Evolutionary conservation across 2,888 invertebrate species (phyloP), one percentile per base, ranked within the genome.

Genomic region (Lomographa bimaculata): DNA sequence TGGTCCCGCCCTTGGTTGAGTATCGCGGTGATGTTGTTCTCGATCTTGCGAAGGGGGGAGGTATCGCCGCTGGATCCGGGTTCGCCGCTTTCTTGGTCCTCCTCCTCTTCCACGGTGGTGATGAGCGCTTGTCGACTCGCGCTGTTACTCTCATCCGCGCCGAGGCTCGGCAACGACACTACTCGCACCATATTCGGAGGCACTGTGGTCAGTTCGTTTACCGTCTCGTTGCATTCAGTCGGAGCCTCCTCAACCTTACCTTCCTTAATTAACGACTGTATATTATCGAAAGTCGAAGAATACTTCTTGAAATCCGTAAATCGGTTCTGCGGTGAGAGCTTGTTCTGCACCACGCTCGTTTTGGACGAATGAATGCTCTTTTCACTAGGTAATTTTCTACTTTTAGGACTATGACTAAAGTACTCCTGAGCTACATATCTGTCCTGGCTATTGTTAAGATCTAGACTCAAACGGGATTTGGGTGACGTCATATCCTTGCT

Each of bases 271-370:
- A 95, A 78, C 20, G 93, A 93, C 67, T 93, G 93, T 59, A 94
- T 93, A 67, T 94, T 94, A 84, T 94, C 94, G 71, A 94, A 95
- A 4, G 94, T 94, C 23, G 93, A 93, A 53, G 93, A 94, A 77
- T 93, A 93, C 63, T 94, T 92, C 64, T 93, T 93, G 57, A 92
- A 91, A 64, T 93, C 93, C 5, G 90, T 77, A 63, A 90, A 90
- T 51, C 90, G 84, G 62, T 85, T 91, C 57, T 91, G 91, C 4
- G 92, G 92, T 0, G 90, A 90, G 12, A 90, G 59, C 60, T 90
- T 90, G 51, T 67, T 89, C 47, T 80, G 89, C 36, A 79, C 66
- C 46, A 79, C 63, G 50, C 63, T 77, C 47, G 50, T 66, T 58
- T 74, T 78, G 18, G 77, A 57, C 24, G 69, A 62, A 46, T 67